Percentiles rank a stretch among this genome's conserved stretches.
Evolutionary conservation across 2,888 invertebrate genomes (phyloP).

Genomic region (Cephus nigrinus): DNA sequence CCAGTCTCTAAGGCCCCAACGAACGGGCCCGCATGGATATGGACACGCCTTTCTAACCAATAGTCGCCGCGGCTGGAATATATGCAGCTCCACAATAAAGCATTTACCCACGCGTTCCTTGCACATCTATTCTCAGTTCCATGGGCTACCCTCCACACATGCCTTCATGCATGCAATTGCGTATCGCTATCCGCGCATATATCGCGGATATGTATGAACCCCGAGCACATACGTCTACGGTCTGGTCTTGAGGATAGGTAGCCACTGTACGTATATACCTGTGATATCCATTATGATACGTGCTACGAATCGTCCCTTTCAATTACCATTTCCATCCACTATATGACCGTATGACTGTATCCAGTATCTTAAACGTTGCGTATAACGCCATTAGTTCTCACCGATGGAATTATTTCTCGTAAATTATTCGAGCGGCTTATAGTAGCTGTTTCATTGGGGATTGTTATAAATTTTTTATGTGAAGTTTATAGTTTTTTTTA

Average conservation of each 20-base stretch:
- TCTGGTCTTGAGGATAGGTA: not conserved
- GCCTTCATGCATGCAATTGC: slow-evolving; percentile 48
- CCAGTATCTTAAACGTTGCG: not conserved
- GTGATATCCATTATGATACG: slow-evolving; percentile 31
- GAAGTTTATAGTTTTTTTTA: not conserved
- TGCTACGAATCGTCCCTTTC: slow-evolving; percentile 40
- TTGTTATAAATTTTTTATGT: not conserved
- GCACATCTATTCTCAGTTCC: slow-evolving; percentile 41
- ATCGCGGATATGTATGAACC: slow-evolving; percentile 29
- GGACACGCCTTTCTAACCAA: slow-evolving; percentile 28
- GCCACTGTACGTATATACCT: slow-evolving; percentile 8
- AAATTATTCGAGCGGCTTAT: not conserved
- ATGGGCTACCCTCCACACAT: slow-evolving; percentile 35
- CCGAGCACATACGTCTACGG: not conserved
- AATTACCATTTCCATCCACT: slow-evolving; percentile 32
- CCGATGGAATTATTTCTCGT: not conserved
- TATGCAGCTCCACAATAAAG: slow-evolving; percentile 52
- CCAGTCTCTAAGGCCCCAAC: not conserved
- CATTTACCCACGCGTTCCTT: slow-evolving; percentile 55
- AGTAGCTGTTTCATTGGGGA: not conserved
- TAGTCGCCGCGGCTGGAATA: slow-evolving; percentile 42
- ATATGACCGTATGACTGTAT: not conserved
- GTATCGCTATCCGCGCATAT: slow-evolving; percentile 32
- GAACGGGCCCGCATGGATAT: slow-evolving; percentile 22
- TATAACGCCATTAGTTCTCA: not conserved